Conservation (phyloP, 2,113 vertebrate genomes). For the Brachionichthys hirsutus region DNA sequence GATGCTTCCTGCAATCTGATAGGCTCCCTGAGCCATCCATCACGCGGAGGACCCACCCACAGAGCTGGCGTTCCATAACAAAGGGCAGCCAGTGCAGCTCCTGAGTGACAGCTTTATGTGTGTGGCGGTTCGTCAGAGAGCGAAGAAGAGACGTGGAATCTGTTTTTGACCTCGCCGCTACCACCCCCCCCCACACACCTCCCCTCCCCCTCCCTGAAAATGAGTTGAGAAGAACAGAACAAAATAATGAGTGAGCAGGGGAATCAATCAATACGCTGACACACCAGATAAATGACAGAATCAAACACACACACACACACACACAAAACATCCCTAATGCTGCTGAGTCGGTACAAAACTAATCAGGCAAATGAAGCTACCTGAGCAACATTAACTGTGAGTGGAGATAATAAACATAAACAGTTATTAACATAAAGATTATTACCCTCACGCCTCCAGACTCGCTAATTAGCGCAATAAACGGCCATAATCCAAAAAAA, state of each 20-base stretch:
- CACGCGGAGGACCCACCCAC: slow-evolving; percentile 75
- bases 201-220: slow-evolving; percentile 62
- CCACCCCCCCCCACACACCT: slow-evolving; percentile 41
- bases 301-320: slow-evolving; percentile 43
- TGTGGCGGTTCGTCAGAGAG: slow-evolving; percentile 63
- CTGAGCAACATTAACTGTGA: slow-evolving; percentile 62
- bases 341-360: slow-evolving; percentile 71
- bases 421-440: slow-evolving; percentile 76
- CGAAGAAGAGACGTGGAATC: slow-evolving; percentile 64
- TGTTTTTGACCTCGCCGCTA: slow-evolving; percentile 61
- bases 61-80: slow-evolving; percentile 73
- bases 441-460: slow-evolving; percentile 74
- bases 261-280: slow-evolving; percentile 74
- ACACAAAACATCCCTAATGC: slow-evolving; percentile 57
- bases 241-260: slow-evolving; percentile 70
- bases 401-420: slow-evolving; percentile 67
- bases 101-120: slow-evolving; percentile 79
- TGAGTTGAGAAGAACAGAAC: slow-evolving; percentile 74
- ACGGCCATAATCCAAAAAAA: slow-evolving; percentile 71
- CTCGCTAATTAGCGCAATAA: slow-evolving; percentile 74
- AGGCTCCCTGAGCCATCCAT: slow-evolving; percentile 74
- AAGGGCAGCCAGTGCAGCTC: slow-evolving; percentile 70
- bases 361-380: slow-evolving; percentile 72
- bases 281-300: slow-evolving; percentile 69
- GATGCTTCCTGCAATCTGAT: slow-evolving; percentile 71